Percentiles rank a stretch among this genome's conserved stretches.
Conservation (phyloP, 1,140 invertebrate species). For the Drosophila subobscura region DNA sequence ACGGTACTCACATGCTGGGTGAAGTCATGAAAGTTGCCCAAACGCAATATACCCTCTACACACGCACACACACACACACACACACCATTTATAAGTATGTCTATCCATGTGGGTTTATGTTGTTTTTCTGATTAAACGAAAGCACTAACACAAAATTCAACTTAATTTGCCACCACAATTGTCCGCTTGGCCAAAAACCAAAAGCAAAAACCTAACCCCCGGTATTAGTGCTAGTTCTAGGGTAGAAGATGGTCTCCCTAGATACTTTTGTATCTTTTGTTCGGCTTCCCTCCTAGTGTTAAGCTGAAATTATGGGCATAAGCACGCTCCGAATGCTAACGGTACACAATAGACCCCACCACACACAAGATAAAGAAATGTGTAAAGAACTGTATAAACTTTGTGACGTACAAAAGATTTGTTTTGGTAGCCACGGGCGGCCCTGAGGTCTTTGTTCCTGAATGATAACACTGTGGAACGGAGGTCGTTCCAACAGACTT, state of each 20-base stretch:
- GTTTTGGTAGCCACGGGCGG: conserved; percentile 17
- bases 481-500: not conserved
- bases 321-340: conserved; percentile 26
- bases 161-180: conserved; percentile 56
- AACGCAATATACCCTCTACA: conserved; percentile 20
- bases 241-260: conserved; percentile 30
- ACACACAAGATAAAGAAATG: conserved; percentile 1
- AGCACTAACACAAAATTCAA: conserved; percentile 70
- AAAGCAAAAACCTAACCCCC: not conserved
- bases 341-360: conserved; percentile 1
- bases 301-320: conserved; percentile 62
- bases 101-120: conserved; percentile 21
- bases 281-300: conserved; percentile 22
- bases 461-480: conserved; percentile 8
- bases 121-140: conserved; percentile 75
- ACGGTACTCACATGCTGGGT: conserved; percentile 64
- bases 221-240: too few relatives aligned
- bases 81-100: conserved; percentile 2
- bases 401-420: conserved; percentile 10
- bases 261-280: conserved; percentile 44
- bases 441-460: conserved; percentile 12
- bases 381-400: not conserved
- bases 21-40: conserved; percentile 71
- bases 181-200: conserved; percentile 32
- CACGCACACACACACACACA: conserved; percentile 11